Conservation (phyloP, 1,140 invertebrate genomes). For the Hypsibius dujardini region DNA sequence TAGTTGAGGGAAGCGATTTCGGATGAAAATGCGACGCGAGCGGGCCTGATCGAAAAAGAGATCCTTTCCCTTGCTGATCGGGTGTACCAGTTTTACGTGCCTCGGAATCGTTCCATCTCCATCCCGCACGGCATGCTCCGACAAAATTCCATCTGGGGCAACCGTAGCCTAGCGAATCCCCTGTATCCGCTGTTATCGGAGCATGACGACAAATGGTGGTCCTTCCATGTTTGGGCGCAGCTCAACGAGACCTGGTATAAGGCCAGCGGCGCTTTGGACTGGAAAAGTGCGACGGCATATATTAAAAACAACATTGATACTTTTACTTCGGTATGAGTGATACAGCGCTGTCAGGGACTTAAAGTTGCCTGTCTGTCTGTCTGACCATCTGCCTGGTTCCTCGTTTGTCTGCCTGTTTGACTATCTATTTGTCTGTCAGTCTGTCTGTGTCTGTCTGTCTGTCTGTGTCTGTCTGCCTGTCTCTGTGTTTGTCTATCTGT, state of each 20-base stretch:
- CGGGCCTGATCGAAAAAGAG: slow-evolving; percentile 3
- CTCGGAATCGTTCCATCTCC: neutral
- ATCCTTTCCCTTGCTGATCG: neutral
- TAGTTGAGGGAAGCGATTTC: slow-evolving; percentile 6
- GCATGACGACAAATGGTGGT: neutral
- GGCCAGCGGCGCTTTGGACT: neutral
- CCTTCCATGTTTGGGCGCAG: neutral
- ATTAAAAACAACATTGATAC: slow-evolving; percentile 77
- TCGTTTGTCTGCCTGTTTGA: too few species aligned
- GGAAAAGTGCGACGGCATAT: neutral
- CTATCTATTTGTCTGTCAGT: too few species aligned
- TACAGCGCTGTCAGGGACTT: neutral
- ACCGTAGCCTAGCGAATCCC: neutral
- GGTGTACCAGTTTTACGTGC: slow-evolving; percentile 12
- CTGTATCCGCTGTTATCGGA: neutral
- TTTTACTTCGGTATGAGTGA: slow-evolving; percentile 50
- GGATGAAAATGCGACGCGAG: neutral
- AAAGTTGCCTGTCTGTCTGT: too few species aligned
- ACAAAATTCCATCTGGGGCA: neutral
- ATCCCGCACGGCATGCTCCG: neutral
- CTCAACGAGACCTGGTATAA: slow-evolving; percentile 14
- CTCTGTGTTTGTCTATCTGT: too few species aligned
- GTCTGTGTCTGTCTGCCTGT: too few species aligned
- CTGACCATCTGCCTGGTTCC: too few species aligned
- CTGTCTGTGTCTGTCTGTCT: too few species aligned